Percentiles rank a stretch among this genome's conserved stretches.
These are phyloP conservation scores for Conops quadrifasciatus DNA, from an alignment of 2,888 invertebrate genomes.

Conservation along the genomic window DNA sequence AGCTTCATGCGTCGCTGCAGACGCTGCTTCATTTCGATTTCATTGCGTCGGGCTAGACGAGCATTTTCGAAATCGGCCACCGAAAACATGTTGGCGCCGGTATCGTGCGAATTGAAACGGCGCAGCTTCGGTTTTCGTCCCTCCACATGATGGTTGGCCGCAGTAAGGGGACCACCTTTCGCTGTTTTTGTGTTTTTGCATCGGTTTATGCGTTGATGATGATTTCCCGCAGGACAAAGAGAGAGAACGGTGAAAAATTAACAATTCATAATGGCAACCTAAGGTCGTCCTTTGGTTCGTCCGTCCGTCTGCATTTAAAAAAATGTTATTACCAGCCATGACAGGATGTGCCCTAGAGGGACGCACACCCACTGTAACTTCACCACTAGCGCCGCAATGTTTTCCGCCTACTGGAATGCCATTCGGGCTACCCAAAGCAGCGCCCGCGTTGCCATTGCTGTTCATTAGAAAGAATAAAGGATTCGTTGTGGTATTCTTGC, in stretches of 20 bases:
- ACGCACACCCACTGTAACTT: constrained; percentile 5
- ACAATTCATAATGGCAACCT: not conserved
- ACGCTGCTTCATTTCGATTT: constrained; percentile 64
- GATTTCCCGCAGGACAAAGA: constrained; percentile 22
- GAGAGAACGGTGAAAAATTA: not conserved
- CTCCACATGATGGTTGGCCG: constrained; percentile 47
- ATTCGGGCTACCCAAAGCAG: constrained; percentile 43
- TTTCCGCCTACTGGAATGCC: constrained; percentile 30
- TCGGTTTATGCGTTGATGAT: constrained; percentile 41
- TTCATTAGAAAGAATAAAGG: constrained; percentile 56
- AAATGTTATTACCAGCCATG: not conserved
- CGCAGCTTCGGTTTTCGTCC: constrained; percentile 64
- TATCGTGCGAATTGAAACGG: constrained; percentile 65
- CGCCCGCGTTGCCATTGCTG: constrained; percentile 49
- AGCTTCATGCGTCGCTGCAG: constrained; percentile 61
- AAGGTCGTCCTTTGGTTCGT: no score
- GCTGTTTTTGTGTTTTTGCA: constrained; percentile 16
- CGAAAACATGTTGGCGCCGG: constrained; percentile 66
- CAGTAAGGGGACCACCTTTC: not conserved
- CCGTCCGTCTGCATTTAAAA: not conserved
- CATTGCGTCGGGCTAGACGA: constrained; percentile 63
- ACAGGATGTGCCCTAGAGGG: constrained; percentile 15
- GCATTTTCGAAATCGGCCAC: constrained; percentile 66
- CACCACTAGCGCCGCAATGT: constrained; percentile 14
- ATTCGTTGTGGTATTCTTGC: constrained; percentile 50